Percentiles rank a stretch among this genome's conserved stretches.
These are phyloP conservation scores for Vanessa cardui DNA, from an alignment of 2,888 invertebrate genomes.

Conservation along the genomic window DNA sequence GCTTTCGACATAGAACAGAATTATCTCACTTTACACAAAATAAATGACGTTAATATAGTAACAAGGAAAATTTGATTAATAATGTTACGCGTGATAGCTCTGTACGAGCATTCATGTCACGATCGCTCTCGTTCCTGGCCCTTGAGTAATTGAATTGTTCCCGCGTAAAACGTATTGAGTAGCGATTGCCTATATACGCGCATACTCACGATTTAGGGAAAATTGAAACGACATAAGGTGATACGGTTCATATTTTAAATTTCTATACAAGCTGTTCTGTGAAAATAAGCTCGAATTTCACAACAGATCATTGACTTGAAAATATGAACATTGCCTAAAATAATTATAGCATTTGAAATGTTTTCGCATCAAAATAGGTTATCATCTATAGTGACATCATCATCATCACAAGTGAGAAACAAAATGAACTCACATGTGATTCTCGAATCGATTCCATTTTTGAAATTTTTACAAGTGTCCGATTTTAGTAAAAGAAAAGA, in stretches of 20 bases:
- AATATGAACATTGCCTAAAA: no score
- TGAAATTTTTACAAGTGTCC: no score
- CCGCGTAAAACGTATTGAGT: constrained; percentile 50
- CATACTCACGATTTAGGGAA: constrained; percentile 1
- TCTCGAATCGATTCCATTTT: no score
- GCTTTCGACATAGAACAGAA: no score
- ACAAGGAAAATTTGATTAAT: constrained; percentile 28
- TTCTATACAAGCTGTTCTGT: background rate
- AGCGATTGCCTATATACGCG: constrained; percentile 24
- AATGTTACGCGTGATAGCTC: constrained; percentile 17
- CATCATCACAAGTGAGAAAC: no score
- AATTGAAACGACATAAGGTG: background rate
- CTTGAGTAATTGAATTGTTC: constrained; percentile 45
- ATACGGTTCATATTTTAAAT: background rate
- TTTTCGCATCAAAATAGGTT: no score
- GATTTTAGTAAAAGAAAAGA: no score
- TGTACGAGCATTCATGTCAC: constrained; percentile 39
- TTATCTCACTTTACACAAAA: constrained; percentile 9
- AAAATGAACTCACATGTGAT: no score
- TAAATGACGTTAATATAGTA: background rate
- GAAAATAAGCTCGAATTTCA: no score
- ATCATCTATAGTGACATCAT: no score
- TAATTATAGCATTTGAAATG: no score
- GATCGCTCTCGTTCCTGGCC: constrained; percentile 29
- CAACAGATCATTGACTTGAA: no score